Conservation (phyloP, 2,113 vertebrate species). For the Melozone crissalis region DNA sequence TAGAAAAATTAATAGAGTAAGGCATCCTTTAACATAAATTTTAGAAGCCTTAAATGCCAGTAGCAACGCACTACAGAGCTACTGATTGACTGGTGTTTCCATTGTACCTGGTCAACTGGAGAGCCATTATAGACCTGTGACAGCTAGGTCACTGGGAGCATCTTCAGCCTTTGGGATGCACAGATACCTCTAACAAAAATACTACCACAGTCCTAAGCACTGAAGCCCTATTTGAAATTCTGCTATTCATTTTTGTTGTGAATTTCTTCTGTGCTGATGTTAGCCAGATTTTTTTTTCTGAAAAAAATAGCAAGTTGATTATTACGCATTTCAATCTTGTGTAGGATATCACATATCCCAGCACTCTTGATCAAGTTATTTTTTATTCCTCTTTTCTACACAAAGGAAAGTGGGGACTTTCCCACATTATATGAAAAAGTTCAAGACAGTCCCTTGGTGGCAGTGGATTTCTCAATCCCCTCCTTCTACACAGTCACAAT, state of each 20-base stretch:
- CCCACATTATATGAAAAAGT: background rate
- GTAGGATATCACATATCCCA: background rate
- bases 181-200: background rate
- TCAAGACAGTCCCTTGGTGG: background rate
- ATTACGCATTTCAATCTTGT: background rate
- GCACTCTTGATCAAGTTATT: background rate
- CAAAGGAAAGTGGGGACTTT: background rate
- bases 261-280: background rate
- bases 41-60: background rate
- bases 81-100: background rate
- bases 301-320: background rate
- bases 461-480: background rate
- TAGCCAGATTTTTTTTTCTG: background rate
- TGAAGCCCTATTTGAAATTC: background rate
- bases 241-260: background rate
- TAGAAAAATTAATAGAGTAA: background rate
- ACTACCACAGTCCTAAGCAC: background rate
- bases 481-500: accelerated
- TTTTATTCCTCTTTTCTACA: background rate
- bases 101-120: background rate
- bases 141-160: background rate
- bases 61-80: background rate
- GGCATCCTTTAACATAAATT: background rate
- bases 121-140: accelerated
- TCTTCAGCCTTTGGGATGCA: background rate